Percentiles rank a stretch among this genome's conserved stretches.
phyloP scores from a whole-genome alignment of 2,113 vertebrate genomes.

The Megaceryle torquata region DNA sequence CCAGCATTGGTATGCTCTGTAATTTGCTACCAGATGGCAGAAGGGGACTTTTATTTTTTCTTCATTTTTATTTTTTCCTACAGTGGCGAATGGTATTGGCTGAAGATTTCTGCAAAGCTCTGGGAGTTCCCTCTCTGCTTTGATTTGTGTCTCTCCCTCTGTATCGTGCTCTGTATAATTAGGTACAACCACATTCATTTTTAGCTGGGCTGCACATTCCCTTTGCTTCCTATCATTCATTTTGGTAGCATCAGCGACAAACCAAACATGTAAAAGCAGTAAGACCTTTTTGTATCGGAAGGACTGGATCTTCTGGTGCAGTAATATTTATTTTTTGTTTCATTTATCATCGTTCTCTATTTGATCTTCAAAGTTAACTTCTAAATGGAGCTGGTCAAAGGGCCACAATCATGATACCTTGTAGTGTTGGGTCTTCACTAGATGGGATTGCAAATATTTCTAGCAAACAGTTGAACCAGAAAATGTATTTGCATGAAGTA shows the following conservation, averaged over 20 bases:
- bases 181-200: not conserved
- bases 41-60: not conserved
- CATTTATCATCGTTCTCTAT: not conserved
- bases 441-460: not conserved
- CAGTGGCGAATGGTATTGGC: not conserved
- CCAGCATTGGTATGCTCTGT: not conserved
- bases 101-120: not conserved
- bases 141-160: not conserved
- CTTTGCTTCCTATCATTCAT: not conserved
- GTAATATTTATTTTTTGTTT: not conserved
- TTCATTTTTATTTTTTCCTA: not conserved
- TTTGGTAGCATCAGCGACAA: not conserved
- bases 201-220: not conserved
- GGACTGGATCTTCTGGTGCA: not conserved
- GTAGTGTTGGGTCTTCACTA: not conserved
- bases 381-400: not conserved
- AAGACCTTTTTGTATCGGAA: not conserved
- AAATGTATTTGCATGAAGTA: not conserved
- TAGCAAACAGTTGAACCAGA: not conserved
- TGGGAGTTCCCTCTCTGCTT: not conserved
- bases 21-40: slow-evolving; percentile 8
- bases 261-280: not conserved
- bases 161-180: not conserved
- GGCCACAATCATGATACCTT: not conserved
- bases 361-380: not conserved